These are phyloP conservation scores for Limnodromus scolopaceus DNA, from an alignment of 2,797 vertebrate species.

Conservation along the genomic window DNA sequence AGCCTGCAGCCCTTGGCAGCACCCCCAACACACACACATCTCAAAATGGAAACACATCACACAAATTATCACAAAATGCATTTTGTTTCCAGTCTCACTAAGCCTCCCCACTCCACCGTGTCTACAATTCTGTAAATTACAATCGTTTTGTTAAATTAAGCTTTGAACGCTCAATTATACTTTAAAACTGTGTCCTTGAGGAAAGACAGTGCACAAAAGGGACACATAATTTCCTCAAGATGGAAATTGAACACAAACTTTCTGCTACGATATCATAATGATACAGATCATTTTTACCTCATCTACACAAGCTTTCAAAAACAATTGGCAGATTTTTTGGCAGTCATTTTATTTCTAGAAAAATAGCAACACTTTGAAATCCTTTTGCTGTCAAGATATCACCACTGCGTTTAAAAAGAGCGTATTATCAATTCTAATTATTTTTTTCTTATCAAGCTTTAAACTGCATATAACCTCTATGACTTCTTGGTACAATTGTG, in stretches of 20 bases:
- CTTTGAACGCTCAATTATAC: not conserved
- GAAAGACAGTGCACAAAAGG: not conserved
- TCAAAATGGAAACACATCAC: not conserved
- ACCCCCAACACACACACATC: fast-evolving
- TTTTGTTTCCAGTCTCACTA: not conserved
- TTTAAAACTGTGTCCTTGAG: not conserved
- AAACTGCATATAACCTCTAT: not conserved
- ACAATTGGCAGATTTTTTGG: not conserved
- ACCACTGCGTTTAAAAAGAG: not conserved
- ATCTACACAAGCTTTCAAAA: not conserved
- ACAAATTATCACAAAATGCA: not conserved
- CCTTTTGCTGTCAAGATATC: not conserved
- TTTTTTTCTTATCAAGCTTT: slow-evolving; percentile 30
- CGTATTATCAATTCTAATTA: slow-evolving; percentile 15
- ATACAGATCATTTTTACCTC: not conserved
- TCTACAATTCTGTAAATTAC: not conserved
- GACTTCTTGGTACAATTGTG: not conserved
- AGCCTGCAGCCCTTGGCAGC: not conserved
- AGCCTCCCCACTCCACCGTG: not conserved
- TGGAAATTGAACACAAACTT: not conserved
- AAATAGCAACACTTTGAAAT: not conserved
- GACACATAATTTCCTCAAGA: not conserved
- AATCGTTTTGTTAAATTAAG: not conserved
- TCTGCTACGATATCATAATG: not conserved
- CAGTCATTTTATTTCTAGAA: not conserved